Evolutionary conservation across 2,113 vertebrate genomes (phyloP).

Genomic region (Ictalurus furcatus): DNA sequence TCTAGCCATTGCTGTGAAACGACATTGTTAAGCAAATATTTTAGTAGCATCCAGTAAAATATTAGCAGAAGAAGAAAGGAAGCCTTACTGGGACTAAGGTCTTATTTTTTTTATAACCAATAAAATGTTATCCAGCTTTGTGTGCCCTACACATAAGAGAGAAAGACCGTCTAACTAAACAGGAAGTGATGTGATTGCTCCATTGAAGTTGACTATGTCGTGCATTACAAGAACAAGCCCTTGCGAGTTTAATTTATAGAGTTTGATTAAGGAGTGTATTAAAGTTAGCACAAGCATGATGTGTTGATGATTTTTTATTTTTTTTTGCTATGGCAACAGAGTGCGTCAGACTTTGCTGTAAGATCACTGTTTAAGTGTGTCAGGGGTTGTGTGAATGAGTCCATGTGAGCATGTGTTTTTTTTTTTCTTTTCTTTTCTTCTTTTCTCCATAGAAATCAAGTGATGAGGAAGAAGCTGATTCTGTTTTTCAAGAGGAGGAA

Average conservation of each 20-base stretch:
- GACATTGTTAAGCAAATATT: background rate
- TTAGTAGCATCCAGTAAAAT: background rate
- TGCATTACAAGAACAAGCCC: background rate
- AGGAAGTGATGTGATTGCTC: background rate
- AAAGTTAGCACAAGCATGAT: background rate
- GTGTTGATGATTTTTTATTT: background rate
- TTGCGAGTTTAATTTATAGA: background rate
- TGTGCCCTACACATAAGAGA: background rate
- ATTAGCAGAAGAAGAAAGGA: background rate
- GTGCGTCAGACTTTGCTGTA: background rate
- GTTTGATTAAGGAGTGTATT: background rate
- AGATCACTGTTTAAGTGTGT: background rate
- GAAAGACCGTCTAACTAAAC: background rate
- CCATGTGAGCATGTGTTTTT: slow-evolving; percentile 77
- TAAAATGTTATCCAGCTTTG: background rate
- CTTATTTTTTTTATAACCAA: background rate
- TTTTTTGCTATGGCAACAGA: background rate
- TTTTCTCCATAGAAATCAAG: slow-evolving; percentile 85
- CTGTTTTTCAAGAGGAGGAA: slow-evolving; percentile 99
- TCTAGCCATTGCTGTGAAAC: background rate
- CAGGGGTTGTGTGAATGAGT: background rate
- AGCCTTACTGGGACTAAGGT: background rate
- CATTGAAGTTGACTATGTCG: background rate
- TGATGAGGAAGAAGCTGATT: slow-evolving; percentile 99
- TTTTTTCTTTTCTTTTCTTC: slow-evolving; percentile 54